phyloP scores from a whole-genome alignment of 2,113 vertebrate species.

The Gallinago media region DNA sequence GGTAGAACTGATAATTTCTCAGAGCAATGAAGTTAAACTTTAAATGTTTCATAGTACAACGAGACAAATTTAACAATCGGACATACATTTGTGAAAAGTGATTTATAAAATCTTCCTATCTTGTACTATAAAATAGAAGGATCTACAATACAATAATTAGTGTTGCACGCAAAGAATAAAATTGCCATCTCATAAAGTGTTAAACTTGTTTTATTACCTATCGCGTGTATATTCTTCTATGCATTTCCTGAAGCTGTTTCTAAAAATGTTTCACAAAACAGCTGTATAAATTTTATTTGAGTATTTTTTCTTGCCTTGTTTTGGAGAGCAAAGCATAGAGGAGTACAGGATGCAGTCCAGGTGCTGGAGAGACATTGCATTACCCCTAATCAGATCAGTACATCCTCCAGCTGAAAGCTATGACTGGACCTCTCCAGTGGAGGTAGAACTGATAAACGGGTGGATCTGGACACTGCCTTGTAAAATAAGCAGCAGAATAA shows the following conservation, averaged over 20 bases:
- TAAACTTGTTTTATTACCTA: background rate
- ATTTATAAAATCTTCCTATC: background rate
- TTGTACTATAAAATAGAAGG: background rate
- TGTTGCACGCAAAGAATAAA: background rate
- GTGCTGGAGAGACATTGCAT: background rate
- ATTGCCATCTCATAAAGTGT: background rate
- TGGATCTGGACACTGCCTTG: background rate
- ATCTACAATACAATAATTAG: background rate
- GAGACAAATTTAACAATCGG: background rate
- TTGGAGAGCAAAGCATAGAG: background rate
- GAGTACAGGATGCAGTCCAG: background rate
- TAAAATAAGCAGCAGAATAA: background rate
- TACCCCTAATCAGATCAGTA: background rate
- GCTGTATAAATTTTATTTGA: background rate
- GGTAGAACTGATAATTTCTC: background rate
- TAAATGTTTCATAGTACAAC: background rate
- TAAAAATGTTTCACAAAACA: background rate
- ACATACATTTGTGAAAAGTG: background rate
- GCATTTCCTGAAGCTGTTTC: background rate
- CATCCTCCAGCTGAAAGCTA: background rate
- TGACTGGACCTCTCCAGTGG: background rate
- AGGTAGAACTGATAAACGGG: background rate
- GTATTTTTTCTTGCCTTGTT: background rate
- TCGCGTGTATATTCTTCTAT: background rate
- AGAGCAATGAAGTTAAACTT: background rate